Evolutionary conservation across 2,113 vertebrate species (phyloP).

Genomic region (Vombatus ursinus): DNA sequence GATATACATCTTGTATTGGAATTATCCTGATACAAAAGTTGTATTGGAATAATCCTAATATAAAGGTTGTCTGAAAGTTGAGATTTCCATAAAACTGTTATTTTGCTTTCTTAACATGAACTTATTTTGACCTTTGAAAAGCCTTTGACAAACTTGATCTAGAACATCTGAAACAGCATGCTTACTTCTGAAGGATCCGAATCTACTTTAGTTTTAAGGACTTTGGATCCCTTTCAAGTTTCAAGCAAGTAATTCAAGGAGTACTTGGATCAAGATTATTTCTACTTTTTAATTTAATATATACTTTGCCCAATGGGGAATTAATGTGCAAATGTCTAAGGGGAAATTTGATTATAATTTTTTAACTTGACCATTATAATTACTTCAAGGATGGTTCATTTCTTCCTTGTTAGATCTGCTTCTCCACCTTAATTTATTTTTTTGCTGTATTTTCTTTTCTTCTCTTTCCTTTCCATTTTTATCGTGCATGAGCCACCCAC

Average conservation of each 20-base stretch:
- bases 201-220: neutral
- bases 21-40: neutral
- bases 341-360: neutral
- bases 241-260: neutral
- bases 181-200: neutral
- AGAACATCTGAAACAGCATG: neutral
- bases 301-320: neutral
- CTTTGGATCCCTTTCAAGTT: neutral
- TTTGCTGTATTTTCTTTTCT: neutral
- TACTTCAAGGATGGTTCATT: neutral
- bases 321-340: neutral
- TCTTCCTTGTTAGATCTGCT: neutral
- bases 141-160: neutral
- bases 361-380: neutral
- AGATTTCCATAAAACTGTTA: neutral
- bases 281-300: neutral
- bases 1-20: neutral
- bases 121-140: neutral
- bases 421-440: neutral
- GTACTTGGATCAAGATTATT: neutral
- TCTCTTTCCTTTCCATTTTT: neutral
- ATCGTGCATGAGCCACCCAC: neutral
- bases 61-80: neutral
- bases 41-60: neutral
- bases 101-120: neutral